A percentile compares a stretch with the other conserved stretches of the same genome.
Evolutionary conservation across 2,113 vertebrate species (phyloP).

Genomic region (Ictalurus furcatus): DNA sequence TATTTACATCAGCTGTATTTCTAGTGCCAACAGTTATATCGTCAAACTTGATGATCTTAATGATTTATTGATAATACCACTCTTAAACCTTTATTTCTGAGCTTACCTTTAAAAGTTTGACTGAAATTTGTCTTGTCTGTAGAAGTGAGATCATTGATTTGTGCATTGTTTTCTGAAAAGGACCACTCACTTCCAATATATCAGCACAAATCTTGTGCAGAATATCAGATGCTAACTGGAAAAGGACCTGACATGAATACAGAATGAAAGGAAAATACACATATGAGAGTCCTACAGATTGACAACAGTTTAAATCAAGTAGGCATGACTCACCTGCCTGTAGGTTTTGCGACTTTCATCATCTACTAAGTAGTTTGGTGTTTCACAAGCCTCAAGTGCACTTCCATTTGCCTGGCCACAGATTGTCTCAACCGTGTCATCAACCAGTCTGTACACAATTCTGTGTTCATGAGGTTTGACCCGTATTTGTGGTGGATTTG

Average conservation of each 20-base stretch:
- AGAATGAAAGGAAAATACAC: slow-evolving; percentile 13
- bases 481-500: slow-evolving; percentile 55
- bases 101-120: slow-evolving; percentile 68
- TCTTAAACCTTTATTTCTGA: neutral
- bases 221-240: slow-evolving; percentile 66
- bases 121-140: slow-evolving; percentile 40
- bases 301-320: neutral
- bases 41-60: neutral
- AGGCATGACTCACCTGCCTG: slow-evolving; percentile 61
- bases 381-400: slow-evolving; percentile 33
- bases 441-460: slow-evolving; percentile 58
- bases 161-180: slow-evolving; percentile 47
- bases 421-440: slow-evolving; percentile 60
- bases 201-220: slow-evolving; percentile 52
- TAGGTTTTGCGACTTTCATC: slow-evolving; percentile 66
- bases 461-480: slow-evolving; percentile 61
- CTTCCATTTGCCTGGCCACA: slow-evolving; percentile 57
- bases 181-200: slow-evolving; percentile 19
- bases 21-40: neutral
- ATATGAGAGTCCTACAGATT: neutral
- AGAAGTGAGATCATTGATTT: slow-evolving; percentile 30
- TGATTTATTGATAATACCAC: neutral
- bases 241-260: slow-evolving; percentile 62
- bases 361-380: slow-evolving; percentile 51
- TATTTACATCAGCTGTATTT: neutral